Evolutionary conservation across 2,113 vertebrate genomes (phyloP), one percentile per base, ranked within the genome.

Genomic region (Pedetes capensis): DNA sequence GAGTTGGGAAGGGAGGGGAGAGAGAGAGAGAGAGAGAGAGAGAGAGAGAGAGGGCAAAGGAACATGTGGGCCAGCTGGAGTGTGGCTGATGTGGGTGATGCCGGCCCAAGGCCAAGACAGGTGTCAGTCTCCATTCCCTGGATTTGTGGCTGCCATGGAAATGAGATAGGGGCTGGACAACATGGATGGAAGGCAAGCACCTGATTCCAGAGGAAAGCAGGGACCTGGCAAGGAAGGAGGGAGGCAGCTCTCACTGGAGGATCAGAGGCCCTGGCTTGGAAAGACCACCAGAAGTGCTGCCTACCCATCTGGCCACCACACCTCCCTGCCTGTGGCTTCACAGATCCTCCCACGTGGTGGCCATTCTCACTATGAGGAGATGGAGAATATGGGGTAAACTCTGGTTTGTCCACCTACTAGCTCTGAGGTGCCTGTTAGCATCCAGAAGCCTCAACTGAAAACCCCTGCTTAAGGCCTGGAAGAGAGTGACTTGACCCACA

Each of bases 1-100:
- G 93, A 94, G 87, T 95, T 44, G 42, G 25, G 39, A 79, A 79
- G 55, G 22, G 18, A 87, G 59, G 95, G 93, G 20, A 8, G 27
- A 75, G 23, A 94, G 83, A 90, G n/a, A 10, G 89, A 75, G 79
- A 68, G 17, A 94, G 93, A 97, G 96, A 96, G 16, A 37, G 9
- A 39, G 18, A 80, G 72, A 18, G 37, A 78, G 39, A 47, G 55
- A 53, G 0, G 22, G 32, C 51, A 29, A 79, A 20, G 17, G 29
- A 25, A 8, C 72, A 16, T 29, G 32, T 44, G 53, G 34, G 63
- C 10, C 59, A 1, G 57, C 25, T 22, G 72, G n/a, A 34, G 10
- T 42, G 63, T 69, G 49, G 83, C 32, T 68, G 25, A 53, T 14
- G 23, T 17, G 64, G 25, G 27, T 55, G 32, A 78, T 32, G 8